phyloP scores from a whole-genome alignment of 2,888 invertebrate species.

The Euplagia quadripunctaria region DNA sequence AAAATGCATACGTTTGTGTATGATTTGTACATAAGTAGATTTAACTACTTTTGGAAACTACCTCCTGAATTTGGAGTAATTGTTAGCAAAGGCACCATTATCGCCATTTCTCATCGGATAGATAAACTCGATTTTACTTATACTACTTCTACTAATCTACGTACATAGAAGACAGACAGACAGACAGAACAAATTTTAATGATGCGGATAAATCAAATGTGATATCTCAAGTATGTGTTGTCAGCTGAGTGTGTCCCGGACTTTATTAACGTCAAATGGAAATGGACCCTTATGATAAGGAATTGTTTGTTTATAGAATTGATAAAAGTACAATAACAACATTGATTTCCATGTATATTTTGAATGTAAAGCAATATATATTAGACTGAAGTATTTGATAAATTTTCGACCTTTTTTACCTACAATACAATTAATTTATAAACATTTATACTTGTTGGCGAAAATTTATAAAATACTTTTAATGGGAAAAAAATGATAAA shows the following conservation, averaged over 20 bases:
- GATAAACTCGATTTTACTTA: too few species aligned
- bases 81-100: too few species aligned
- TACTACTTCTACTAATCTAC: too few species aligned
- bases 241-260: slow-evolving; percentile 2
- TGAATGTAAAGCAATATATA: slow-evolving; percentile 84
- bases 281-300: slow-evolving; percentile 65
- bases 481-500: slow-evolving; percentile 63
- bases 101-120: not conserved
- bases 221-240: not conserved
- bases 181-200: not conserved
- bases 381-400: slow-evolving; percentile 84
- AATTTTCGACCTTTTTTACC: slow-evolving; percentile 74
- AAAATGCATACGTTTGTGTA: too few species aligned
- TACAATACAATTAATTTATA: slow-evolving; percentile 71
- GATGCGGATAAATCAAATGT: not conserved
- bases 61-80: too few species aligned
- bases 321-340: slow-evolving; percentile 72
- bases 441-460: slow-evolving; percentile 71
- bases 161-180: not conserved
- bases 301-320: slow-evolving; percentile 75
- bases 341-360: slow-evolving; percentile 78
- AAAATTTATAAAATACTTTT: slow-evolving; percentile 82
- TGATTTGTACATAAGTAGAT: too few species aligned
- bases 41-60: too few species aligned
- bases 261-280: slow-evolving; percentile 64